Percentiles rank a stretch among this genome's conserved stretches.
Evolutionary conservation across 2,797 vertebrate species (phyloP).

Genomic region (Galaxias olidus): DNA sequence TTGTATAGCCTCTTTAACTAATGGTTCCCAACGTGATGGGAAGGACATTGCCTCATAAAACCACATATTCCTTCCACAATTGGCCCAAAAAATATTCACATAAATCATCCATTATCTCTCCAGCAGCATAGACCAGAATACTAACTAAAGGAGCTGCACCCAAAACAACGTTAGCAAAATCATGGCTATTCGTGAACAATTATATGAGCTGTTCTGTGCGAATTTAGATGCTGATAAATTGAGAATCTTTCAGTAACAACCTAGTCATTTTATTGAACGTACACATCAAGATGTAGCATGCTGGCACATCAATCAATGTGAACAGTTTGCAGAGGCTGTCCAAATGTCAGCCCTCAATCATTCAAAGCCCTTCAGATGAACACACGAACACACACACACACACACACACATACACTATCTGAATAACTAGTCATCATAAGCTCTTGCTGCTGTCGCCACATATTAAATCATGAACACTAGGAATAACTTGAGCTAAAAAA

Average conservation of each 20-base stretch:
- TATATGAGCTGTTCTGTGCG: slow-evolving; percentile 54
- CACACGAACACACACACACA: no score
- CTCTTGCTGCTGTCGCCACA: slow-evolving; percentile 69
- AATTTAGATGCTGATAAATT: slow-evolving; percentile 73
- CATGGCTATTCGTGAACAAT: slow-evolving; percentile 63
- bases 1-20: slow-evolving; percentile 7
- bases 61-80: slow-evolving; percentile 37
- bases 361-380: slow-evolving; percentile 74
- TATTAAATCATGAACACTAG: slow-evolving; percentile 27
- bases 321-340: slow-evolving; percentile 75
- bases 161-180: slow-evolving; percentile 53
- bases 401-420: slow-evolving; percentile 52
- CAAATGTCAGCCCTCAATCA: slow-evolving; percentile 70
- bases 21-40: slow-evolving; percentile 21
- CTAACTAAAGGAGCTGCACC: slow-evolving; percentile 54
- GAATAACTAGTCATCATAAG: slow-evolving; percentile 72
- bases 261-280: slow-evolving; percentile 52
- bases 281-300: slow-evolving; percentile 44
- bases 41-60: slow-evolving; percentile 32
- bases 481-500: not conserved
- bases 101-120: slow-evolving; percentile 73
- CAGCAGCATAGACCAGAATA: slow-evolving; percentile 44
- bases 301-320: slow-evolving; percentile 75
- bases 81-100: slow-evolving; percentile 39
- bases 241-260: slow-evolving; percentile 56